Evolutionary conservation across 2,797 vertebrate species (phyloP).

Genomic region (Tinamus major): DNA sequence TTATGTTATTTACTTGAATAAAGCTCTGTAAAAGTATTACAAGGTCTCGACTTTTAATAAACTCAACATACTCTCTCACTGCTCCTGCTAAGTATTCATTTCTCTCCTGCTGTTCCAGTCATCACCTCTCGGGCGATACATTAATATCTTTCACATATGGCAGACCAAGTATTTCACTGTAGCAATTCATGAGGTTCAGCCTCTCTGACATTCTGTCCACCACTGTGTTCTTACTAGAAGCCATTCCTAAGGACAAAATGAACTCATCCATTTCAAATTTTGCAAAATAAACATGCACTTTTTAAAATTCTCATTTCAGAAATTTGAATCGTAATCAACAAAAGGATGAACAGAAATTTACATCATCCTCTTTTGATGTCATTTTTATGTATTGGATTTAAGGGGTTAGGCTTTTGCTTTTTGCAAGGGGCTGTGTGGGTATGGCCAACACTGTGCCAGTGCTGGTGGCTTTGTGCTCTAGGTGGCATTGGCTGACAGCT

Average conservation of each 20-base stretch:
- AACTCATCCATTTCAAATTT: background rate
- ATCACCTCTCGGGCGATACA: background rate
- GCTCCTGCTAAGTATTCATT: background rate
- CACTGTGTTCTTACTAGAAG: background rate
- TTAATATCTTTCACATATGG: background rate
- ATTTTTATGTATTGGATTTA: background rate
- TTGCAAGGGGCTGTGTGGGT: background rate
- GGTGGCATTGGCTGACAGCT: background rate
- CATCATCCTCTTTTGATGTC: background rate
- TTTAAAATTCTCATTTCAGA: background rate
- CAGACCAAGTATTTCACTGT: background rate
- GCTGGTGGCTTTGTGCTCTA: background rate
- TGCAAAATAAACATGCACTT: background rate
- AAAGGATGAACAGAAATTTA: too few relatives aligned
- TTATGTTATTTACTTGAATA: background rate
- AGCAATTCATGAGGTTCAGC: background rate
- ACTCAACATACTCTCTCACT: background rate
- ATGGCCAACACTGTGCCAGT: accelerated
- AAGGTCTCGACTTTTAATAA: constrained; percentile 23
- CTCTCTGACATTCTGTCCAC: background rate
- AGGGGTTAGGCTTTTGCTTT: background rate
- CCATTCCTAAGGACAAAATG: background rate
- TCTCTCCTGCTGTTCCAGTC: background rate
- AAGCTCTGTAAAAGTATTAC: background rate
- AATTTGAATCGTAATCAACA: background rate